Percentiles rank a stretch among this genome's conserved stretches.
These are phyloP conservation scores for Microcebus lehilahytsara DNA, from an alignment of 2,113 vertebrate genomes.

Conservation along the genomic window DNA sequence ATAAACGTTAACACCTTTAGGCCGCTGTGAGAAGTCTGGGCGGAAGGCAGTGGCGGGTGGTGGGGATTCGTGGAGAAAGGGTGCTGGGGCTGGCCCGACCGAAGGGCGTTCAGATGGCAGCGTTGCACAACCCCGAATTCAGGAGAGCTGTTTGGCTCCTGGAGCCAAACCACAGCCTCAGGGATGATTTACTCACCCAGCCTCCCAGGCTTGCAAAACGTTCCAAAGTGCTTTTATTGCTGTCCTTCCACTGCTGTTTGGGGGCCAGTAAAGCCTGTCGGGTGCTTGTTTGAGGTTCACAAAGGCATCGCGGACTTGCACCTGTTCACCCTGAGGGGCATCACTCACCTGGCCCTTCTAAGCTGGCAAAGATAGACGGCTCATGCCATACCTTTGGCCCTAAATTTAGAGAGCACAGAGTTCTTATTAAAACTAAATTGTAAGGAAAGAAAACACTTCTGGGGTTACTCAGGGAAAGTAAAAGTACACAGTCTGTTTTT, in stretches of 20 bases:
- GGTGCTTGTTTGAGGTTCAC: not conserved
- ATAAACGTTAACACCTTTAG: not conserved
- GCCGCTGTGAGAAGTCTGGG: not conserved
- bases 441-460: not conserved
- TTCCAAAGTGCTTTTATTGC: not conserved
- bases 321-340: not conserved
- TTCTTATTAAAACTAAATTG: not conserved
- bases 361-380: not conserved
- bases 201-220: not conserved
- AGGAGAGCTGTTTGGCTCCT: not conserved
- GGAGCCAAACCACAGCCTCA: not conserved
- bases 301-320: not conserved
- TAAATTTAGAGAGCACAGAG: not conserved
- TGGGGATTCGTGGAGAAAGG: not conserved
- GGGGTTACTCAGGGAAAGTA: not conserved
- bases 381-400: not conserved
- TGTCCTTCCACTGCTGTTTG: rapidly evolving
- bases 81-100: rapidly evolving
- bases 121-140: not conserved
- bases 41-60: not conserved
- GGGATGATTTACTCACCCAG: not conserved
- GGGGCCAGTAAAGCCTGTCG: not conserved
- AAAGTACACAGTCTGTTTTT: not conserved
- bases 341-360: not conserved
- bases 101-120: not conserved